Evolutionary conservation across 2,888 invertebrate species (phyloP).

Genomic region (Drosophila fungiperda): DNA sequence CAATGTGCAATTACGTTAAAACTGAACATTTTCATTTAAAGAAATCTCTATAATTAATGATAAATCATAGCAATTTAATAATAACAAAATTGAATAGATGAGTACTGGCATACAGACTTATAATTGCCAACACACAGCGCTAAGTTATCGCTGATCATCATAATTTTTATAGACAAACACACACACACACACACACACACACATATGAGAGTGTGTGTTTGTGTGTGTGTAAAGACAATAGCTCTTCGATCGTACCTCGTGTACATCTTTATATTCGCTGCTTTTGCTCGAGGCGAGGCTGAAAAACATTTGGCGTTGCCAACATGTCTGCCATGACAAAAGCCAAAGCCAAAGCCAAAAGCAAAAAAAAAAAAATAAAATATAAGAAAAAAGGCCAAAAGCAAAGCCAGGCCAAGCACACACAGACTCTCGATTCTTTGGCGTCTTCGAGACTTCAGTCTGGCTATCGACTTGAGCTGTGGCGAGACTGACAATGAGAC

Average conservation of each 20-base stretch:
- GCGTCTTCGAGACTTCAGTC: constrained; percentile 31
- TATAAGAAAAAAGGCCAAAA: constrained; percentile 8
- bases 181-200: not conserved
- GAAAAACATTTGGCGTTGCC: constrained; percentile 74
- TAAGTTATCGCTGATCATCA: constrained; percentile 49
- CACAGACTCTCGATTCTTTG: constrained; percentile 21
- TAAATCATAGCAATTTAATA: constrained; percentile 36
- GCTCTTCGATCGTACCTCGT: constrained; percentile 53
- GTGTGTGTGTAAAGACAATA: constrained; percentile 37
- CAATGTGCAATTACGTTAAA: constrained; percentile 15
- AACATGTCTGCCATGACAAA: constrained; percentile 79
- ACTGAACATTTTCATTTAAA: constrained; percentile 10
- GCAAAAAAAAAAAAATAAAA: constrained; percentile 8
- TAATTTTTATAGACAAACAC: constrained; percentile 42
- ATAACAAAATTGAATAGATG: constrained; percentile 28
- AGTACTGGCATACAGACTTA: constrained; percentile 13
- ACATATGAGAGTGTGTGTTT: not conserved
- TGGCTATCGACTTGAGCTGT: constrained; percentile 35
- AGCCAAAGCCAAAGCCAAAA: constrained; percentile 40
- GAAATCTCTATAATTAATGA: constrained; percentile 33
- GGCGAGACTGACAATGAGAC: constrained; percentile 64
- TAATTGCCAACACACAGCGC: constrained; percentile 52
- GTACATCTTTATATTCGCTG: constrained; percentile 62
- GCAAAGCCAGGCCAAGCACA: constrained; percentile 28
- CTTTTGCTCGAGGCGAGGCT: constrained; percentile 53